Evolutionary conservation across 2,797 vertebrate species (phyloP).

Genomic region (Dryobates pubescens): DNA sequence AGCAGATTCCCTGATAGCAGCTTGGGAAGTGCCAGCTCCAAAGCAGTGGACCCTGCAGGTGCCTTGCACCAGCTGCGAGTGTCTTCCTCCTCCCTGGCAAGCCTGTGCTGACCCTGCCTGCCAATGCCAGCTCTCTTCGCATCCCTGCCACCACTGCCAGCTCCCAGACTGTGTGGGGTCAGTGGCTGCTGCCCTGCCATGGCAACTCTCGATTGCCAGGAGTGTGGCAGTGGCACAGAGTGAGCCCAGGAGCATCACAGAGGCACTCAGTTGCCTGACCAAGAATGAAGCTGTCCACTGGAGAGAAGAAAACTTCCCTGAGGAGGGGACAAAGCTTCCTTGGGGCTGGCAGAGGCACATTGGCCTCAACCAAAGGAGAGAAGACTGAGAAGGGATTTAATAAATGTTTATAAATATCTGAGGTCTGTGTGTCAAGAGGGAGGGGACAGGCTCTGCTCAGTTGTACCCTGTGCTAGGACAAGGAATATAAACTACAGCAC

Average conservation of each 20-base stretch:
- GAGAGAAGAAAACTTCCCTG: no score
- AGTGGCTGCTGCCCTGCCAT: neutral
- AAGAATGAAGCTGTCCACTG: fast-evolving
- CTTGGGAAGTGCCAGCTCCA: fast-evolving
- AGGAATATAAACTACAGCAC: no score
- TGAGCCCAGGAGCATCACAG: neutral
- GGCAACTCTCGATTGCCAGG: fast-evolving
- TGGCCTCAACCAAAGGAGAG: neutral
- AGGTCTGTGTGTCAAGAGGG: no score
- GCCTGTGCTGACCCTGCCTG: neutral
- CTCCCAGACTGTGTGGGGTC: fast-evolving
- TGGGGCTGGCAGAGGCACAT: fast-evolving
- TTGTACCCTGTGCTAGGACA: no score
- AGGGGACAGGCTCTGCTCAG: no score
- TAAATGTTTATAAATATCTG: no score
- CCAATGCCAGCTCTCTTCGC: fast-evolving
- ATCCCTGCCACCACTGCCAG: fast-evolving
- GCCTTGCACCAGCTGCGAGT: neutral
- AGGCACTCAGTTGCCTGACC: fast-evolving
- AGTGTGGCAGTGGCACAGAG: neutral
- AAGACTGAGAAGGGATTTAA: no score
- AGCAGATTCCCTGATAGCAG: neutral
- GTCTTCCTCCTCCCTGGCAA: neutral
- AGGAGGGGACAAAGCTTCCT: fast-evolving
- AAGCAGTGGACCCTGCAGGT: fast-evolving